Evolutionary conservation across 64 coral and sea anemone species (phyloP), one percentile per base, ranked within the genome.

Genomic region (Catalaphyllia jardinei): DNA sequence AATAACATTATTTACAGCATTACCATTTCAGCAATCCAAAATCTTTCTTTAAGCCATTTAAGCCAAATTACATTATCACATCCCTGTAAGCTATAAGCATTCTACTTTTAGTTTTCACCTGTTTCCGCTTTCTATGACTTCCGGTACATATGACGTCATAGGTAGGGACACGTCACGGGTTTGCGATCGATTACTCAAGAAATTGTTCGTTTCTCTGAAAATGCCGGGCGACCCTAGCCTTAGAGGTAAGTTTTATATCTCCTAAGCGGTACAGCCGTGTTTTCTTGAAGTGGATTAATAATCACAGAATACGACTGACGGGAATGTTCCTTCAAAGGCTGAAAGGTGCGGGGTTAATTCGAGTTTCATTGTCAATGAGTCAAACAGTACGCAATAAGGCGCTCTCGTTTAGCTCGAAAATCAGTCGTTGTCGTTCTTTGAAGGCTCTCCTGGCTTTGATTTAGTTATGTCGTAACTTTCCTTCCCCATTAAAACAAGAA

Each of bases 191-290:
- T 96, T 87, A 71, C 75, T 57, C 10, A 54, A 87, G 82, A 49
- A 82, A 57, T 83, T 87, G 88, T 87, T 73, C 69, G 61, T 73
- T 71, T 86, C 89, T 60, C 89, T 69, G 55, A 88, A 93, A 91
- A 96, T 96, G 95, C 91, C 95, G 91, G 95, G 91, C 74, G 92
- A 96, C 93, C 95, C 95, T 71, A 88, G 79, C 78, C 69, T 89
- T 55, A 96, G 87, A 75, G 95, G 95, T 96, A 96, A 96, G 95
- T 27, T 85, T 69, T 71, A 17, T 39, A 11, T n/a, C 20, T 49
- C 0, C 42, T 27, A 71, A 71, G 81, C 22, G 8, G 62, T 16
- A 52, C 6, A 14, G 24, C 49, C 7, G 10, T 25, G 63, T 49
- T 50, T 85, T 4, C 15, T 71, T 85, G 20, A 18, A n/a, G 51